Evolutionary conservation across 2,113 vertebrate genomes (phyloP), one percentile per base, ranked within the genome.

Genomic region (Piaya cayana): DNA sequence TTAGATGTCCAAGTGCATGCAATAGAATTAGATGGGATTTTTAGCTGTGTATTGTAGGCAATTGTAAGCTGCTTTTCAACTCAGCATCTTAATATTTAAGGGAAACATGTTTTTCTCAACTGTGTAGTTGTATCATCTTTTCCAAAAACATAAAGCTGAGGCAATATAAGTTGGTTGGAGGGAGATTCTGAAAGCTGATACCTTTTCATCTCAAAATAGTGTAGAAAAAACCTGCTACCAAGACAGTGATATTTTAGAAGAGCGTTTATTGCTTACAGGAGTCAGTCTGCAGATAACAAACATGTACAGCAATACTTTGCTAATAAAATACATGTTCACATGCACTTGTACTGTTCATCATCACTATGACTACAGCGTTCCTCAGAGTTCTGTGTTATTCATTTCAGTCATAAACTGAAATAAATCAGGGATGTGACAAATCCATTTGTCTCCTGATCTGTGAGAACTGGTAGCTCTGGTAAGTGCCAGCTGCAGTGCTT

Each of bases 291-390:
- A 94, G 95, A 88, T 60, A 83, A 63, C 0, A 1, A 90, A 77
- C n/a, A 29, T 11, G 45, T 47, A 71, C 76, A 86, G 76, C 56
- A 77, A 55, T 19, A 90, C 55, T 90, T 86, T 93, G 59, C 82
- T 95, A 92, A 92, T 93, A 77, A 93, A 96, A 86, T 86, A 81
- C 39, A 63, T 19, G 56, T 25, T 97, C 88, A 83, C 16, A 5
- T 82, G 79, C 79, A 67, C 68, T 86, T 64, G 34, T 63, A 76
- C 56, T 83, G 79, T 74, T 88, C 79, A 70, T 90, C 70, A 91
- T 96, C 89, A 67, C 90, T 94, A 77, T 95, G 93, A 88, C 93
- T 95, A 93, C 82, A 81, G n/a, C 49, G 68, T 86, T 94, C 55
- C 80, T 87, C 80, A 68, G 68, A 92, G 90, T 75, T 92, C 74